Conservation (phyloP, 2,113 vertebrate species). For the Anoura caudifer region DNA sequence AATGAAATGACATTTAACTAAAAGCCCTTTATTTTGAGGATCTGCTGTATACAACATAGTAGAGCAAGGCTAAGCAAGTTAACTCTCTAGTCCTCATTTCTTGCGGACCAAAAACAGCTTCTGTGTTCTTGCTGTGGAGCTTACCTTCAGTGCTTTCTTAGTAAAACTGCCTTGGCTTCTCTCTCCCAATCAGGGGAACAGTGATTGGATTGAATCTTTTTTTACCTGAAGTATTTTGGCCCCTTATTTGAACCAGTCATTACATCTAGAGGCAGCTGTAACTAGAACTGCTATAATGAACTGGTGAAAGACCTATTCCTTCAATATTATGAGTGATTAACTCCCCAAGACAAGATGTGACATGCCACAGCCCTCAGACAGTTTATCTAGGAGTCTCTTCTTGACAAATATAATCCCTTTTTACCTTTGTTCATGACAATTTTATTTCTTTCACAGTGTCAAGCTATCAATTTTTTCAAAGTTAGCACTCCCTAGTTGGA, state of each 20-base stretch:
- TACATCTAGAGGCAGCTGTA: constrained; percentile 51
- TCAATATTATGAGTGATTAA: constrained; percentile 69
- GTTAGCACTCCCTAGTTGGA: constrained; percentile 34
- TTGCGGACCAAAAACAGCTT: neutral
- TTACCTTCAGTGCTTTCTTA: constrained; percentile 13
- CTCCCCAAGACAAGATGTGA: constrained; percentile 55
- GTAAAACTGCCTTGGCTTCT: neutral
- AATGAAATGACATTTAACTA: neutral
- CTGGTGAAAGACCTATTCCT: constrained; percentile 66
- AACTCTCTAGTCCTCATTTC: constrained; percentile 15
- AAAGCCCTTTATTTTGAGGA: neutral
- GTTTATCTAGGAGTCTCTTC: constrained; percentile 57
- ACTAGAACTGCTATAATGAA: constrained; percentile 46
- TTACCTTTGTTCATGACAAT: constrained; percentile 67
- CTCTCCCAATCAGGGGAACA: constrained; percentile 12
- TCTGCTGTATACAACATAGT: neutral
- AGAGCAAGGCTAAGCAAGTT: neutral
- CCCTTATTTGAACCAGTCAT: constrained; percentile 45
- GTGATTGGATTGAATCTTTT: constrained; percentile 33
- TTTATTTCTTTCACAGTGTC: constrained; percentile 47
- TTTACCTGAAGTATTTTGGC: constrained; percentile 53
- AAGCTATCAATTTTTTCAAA: constrained; percentile 51
- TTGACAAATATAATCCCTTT: constrained; percentile 68
- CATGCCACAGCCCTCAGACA: constrained; percentile 53
- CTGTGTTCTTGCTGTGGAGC: neutral